Evolutionary conservation across 2,113 vertebrate species (phyloP).

Genomic region (Nerophis lumbriciformis): DNA sequence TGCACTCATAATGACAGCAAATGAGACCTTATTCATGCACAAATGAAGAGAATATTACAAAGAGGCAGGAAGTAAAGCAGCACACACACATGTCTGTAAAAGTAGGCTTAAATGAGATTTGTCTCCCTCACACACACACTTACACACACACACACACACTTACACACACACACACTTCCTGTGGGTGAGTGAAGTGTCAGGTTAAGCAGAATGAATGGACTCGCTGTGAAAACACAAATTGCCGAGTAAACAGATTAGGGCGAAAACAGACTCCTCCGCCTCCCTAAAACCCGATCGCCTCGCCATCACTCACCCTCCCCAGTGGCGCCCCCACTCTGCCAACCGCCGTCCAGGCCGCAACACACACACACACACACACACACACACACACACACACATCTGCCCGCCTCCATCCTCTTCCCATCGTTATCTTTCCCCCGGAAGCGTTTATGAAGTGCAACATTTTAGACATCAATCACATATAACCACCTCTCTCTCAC

Average conservation of each 20-base stretch:
- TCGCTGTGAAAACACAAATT: constrained; percentile 76
- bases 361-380: neutral
- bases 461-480: constrained; percentile 2
- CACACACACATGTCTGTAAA: constrained; percentile 41
- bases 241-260: constrained; percentile 79
- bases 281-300: constrained; percentile 36
- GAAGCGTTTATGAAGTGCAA: neutral
- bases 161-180: constrained; percentile 42
- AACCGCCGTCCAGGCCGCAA: neutral
- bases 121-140: constrained; percentile 8
- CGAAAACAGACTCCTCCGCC: constrained; percentile 67
- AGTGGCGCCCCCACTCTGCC: neutral
- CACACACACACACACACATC: neutral
- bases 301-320: constrained; percentile 36
- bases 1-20: constrained; percentile 30
- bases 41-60: constrained; percentile 20
- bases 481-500: neutral
- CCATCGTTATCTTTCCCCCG: neutral
- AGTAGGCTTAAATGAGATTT: constrained; percentile 52
- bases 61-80: constrained; percentile 25
- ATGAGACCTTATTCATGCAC: constrained; percentile 6
- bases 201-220: constrained; percentile 78
- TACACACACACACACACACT: constrained; percentile 16
- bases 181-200: constrained; percentile 67
- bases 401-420: neutral